phyloP scores from a whole-genome alignment of 2,113 vertebrate genomes.

The Charina bottae region DNA sequence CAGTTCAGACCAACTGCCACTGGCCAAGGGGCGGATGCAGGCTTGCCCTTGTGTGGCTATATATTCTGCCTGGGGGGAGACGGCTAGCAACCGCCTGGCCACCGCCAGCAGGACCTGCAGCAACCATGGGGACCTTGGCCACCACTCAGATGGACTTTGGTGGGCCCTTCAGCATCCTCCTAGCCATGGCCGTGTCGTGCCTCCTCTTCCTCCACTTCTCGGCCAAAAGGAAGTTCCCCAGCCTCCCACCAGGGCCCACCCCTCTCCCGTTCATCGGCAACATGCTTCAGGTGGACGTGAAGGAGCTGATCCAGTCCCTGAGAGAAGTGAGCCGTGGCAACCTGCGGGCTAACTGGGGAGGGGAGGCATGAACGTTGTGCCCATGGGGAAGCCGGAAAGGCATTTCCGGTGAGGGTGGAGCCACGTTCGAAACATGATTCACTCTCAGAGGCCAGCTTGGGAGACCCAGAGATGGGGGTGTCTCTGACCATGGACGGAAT shows the following conservation, averaged over 20 bases:
- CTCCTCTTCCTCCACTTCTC: conserved; percentile 5
- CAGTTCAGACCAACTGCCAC: not conserved
- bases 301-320: conserved; percentile 45
- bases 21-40: not conserved
- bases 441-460: too few species aligned
- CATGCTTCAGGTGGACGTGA: conserved; percentile 51
- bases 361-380: not conserved
- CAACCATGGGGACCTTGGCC: not conserved
- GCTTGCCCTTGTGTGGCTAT: too few species aligned
- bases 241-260: conserved; percentile 42
- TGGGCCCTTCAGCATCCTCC: not conserved
- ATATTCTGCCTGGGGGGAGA: too few species aligned
- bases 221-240: not conserved
- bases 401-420: not conserved
- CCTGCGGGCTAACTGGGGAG: not conserved
- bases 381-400: not conserved
- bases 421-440: not conserved
- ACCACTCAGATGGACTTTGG: conserved; percentile 6
- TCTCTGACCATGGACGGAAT: too few species aligned
- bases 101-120: accelerated
- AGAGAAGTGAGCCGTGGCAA: conserved; percentile 4
- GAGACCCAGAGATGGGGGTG: too few species aligned
- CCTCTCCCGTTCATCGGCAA: conserved; percentile 46
- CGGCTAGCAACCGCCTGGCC: accelerated
- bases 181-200: not conserved